phyloP scores from a whole-genome alignment of 2,888 invertebrate genomes.

The Drosophila helvetica region DNA sequence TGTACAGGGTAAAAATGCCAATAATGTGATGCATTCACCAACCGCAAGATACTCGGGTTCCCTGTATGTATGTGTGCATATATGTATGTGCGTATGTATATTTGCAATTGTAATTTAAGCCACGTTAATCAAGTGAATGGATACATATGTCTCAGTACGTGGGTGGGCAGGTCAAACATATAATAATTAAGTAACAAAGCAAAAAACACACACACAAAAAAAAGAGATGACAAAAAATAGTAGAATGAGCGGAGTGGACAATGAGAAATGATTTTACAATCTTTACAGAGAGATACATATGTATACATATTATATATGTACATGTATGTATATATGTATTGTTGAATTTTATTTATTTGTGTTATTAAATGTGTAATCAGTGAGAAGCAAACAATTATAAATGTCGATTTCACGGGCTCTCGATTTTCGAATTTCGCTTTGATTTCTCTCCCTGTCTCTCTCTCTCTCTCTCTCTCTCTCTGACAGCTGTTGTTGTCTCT shows the following conservation, averaged over 20 bases:
- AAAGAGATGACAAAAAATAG: neutral
- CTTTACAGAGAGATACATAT: conserved; percentile 8
- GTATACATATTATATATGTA: conserved; percentile 9
- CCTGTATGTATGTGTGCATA: neutral
- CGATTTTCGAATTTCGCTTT: conserved; percentile 28
- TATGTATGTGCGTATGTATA: neutral
- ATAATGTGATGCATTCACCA: neutral
- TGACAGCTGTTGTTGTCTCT: neutral
- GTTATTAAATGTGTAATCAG: conserved; percentile 64
- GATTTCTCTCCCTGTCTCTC: conserved; percentile 1
- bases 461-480: conserved; percentile 1
- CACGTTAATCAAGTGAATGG: conserved; percentile 54
- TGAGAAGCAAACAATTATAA: conserved; percentile 62
- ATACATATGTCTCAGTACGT: neutral
- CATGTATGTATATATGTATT: neutral
- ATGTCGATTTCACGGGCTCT: conserved; percentile 44
- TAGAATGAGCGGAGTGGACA: conserved; percentile 4
- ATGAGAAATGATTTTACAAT: conserved; percentile 48
- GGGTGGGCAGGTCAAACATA: conserved; percentile 40
- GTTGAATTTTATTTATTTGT: conserved; percentile 53
- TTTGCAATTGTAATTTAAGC: conserved; percentile 55
- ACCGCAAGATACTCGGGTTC: neutral
- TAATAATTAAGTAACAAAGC: conserved; percentile 57
- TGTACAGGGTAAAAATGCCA: no score
- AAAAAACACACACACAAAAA: conserved; percentile 22